Base-by-base conservation (phyloP, 1,140 invertebrate genomes). In the Chrysopa pallens region DNA sequence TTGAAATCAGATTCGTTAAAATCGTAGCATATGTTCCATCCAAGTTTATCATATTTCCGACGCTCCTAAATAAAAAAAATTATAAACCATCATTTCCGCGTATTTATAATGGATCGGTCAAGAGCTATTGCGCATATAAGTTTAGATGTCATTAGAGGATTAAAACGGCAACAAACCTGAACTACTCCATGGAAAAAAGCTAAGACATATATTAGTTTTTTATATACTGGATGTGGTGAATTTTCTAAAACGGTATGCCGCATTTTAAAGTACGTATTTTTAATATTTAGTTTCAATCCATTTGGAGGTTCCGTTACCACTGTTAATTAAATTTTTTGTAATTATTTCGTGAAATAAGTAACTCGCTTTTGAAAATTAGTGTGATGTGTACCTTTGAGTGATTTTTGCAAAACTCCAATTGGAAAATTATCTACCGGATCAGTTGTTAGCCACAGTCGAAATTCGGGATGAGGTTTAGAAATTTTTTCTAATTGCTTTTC, bases 1-100 rank as follows among this genome's bases (percentile, higher is more conserved):
- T 77, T 74, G 56, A 91, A 92, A 65, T 94, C 89, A 0, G 84
- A 84, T 62, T 91, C 85, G 54, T 86, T 90, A 58, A 92, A 93
- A 64, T 93, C 87, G 55, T 92, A 93, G 36, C 70, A 72, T 44
- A 92, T 85, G 55, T 93, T 94, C 88, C 88, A 92, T 2, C 88
- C 88, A 42, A 91, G 83, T 64, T 92, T 92, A 51, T 82, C 84
- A 56, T 91, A 93, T 59, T 89, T 91, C 50, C 84, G 72, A 37
- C 88, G 72, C 59, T 92, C 88, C 73, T 85, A 53, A 7, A n/a
- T n/a, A n/a, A n/a, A n/a, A n/a, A n/a, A n/a, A n/a, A n/a, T n/a
- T n/a, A n/a, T n/a, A n/a, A n/a, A n/a, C n/a, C n/a, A n/a, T n/a
- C n/a, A n/a, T n/a, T n/a, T n/a, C n/a, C n/a, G n/a, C n/a, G n/a